Evolutionary conservation across 2,113 vertebrate species (phyloP), one percentile per base, ranked within the genome.

Genomic region (Rhipidura dahli): DNA sequence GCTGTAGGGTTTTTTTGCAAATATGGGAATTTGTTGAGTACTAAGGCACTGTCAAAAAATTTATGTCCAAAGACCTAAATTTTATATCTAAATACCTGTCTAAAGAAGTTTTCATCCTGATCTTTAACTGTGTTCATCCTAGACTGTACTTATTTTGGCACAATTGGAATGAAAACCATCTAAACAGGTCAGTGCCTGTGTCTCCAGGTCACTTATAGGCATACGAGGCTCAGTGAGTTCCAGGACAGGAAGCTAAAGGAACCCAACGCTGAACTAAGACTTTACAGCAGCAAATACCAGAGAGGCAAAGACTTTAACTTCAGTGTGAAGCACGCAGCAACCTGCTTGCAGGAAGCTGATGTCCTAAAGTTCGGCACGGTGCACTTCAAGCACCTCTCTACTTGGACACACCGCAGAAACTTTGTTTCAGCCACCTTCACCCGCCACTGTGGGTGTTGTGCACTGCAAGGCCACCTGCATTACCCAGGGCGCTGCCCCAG

Each of bases 261-360:
- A 54, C 22, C 8, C 45, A 54, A 9, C 1, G 5, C 44, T 21
- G 15, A 81, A 30, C 35, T 28, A 59, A 66, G 56, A 54, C 28
- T 40, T 3, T 0, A 57, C 11, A 31, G 45, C 44, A 49, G 28
- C 61, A 76, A 31, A 49, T 15, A 56, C 37, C 45, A 12, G 19
- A 78, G 19, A 3, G 37, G 49, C 33, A 21, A 22, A 53, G 61
- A 69, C 70, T 81, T 45, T 2, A 30, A 69, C 60, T 79, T 47
- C 50, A 30, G 13, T 0, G 44, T 4, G 21, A 60, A 93, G 57
- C 23, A 3, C 0, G 30, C 5, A 15, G 26, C 1, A 39, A 71
- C 37, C 60, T 2, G 30, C 42, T 17, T 1, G 9, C 44, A 73
- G 0, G 7, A 37, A 83, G 68, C 50, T 15, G 71, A 76, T 26